phyloP scores from a whole-genome alignment of 2,113 vertebrate genomes.

The Cheirogaleus medius region DNA sequence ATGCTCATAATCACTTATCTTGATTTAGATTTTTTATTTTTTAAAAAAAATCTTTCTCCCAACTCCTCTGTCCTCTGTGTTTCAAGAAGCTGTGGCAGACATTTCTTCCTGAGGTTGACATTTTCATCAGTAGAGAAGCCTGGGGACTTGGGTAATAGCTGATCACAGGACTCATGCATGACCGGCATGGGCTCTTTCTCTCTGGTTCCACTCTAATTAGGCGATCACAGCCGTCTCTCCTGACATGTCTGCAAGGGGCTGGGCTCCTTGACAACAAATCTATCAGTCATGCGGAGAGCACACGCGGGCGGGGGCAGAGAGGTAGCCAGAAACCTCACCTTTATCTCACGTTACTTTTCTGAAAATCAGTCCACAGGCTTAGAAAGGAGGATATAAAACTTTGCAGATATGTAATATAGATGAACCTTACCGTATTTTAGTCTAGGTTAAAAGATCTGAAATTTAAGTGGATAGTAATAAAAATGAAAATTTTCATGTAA shows the following conservation, averaged over 20 bases:
- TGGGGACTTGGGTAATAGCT: slow-evolving; percentile 47
- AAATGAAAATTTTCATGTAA: not conserved
- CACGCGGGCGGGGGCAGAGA: slow-evolving; percentile 35
- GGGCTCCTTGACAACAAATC: slow-evolving; percentile 43
- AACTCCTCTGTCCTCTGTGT: not conserved
- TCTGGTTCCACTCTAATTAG: slow-evolving; percentile 55
- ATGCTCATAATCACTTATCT: not conserved
- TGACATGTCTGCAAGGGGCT: slow-evolving; percentile 42
- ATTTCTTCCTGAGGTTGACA: slow-evolving; percentile 33
- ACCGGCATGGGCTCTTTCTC: not conserved
- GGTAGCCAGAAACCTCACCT: not conserved
- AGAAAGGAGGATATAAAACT: not conserved
- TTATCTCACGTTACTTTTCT: slow-evolving; percentile 6
- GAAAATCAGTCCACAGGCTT: not conserved
- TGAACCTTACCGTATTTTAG: not conserved
- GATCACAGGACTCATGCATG: slow-evolving; percentile 39
- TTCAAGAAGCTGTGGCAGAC: not conserved
- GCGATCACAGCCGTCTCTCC: slow-evolving; percentile 59
- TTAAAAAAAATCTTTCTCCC: not conserved
- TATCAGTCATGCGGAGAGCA: slow-evolving; percentile 23
- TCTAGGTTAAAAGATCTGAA: not conserved
- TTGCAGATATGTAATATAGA: not conserved
- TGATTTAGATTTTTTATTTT: not conserved
- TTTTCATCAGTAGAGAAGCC: slow-evolving; percentile 59
- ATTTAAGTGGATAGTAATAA: not conserved